Percentiles rank a stretch among this genome's conserved stretches.
Evolutionary conservation across 2,113 vertebrate genomes (phyloP).

Genomic region (cat (Felis catus)): F.catus_Fca126_mat1.0 CM031412.1:206886001-206886500

Average conservation of each 20-base stretch:
- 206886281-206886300: too few species aligned
- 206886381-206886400: too few species aligned
- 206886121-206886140: background rate
- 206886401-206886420: background rate
- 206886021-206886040: background rate
- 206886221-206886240: too few species aligned
- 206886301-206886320: too few species aligned
- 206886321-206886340: too few species aligned
- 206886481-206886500: slow-evolving; percentile 31
- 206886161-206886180: background rate
- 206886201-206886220: too few species aligned
- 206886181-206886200: too few species aligned
- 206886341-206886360: too few species aligned
- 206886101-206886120: background rate
- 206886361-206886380: too few species aligned
- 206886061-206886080: background rate
- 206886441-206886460: slow-evolving; percentile 16
- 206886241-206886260: too few species aligned
- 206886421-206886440: background rate
- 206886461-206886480: background rate
- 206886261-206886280: too few species aligned
- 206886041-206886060: background rate
- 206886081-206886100: background rate
- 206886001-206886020: background rate
- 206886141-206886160: background rate